Evolutionary conservation across 2,797 vertebrate genomes (phyloP).

Genomic region (Acropternis orthonyx): DNA sequence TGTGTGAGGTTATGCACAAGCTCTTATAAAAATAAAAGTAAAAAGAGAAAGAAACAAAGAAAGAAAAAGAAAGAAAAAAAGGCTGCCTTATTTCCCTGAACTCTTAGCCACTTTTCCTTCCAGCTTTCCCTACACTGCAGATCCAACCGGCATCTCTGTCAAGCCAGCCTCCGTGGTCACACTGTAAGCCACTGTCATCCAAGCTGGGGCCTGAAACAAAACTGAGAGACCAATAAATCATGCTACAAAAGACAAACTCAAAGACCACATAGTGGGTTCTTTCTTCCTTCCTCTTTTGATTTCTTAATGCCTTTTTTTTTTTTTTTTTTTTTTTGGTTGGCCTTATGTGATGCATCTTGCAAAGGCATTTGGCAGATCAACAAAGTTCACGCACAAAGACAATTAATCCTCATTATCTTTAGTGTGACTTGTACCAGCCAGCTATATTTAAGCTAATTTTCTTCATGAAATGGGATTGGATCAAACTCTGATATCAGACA

Average conservation of each 20-base stretch:
- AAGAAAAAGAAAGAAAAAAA: background rate
- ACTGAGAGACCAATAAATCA: constrained; percentile 49
- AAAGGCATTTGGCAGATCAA: background rate
- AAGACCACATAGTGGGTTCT: background rate
- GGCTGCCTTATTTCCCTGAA: background rate
- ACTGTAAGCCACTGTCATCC: background rate
- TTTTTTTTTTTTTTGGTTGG: background rate
- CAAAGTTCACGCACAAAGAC: background rate
- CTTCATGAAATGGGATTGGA: background rate
- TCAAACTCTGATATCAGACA: background rate
- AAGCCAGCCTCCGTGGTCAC: background rate
- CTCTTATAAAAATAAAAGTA: background rate
- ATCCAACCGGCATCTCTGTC: constrained; percentile 44
- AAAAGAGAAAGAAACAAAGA: background rate
- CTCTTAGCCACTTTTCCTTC: background rate
- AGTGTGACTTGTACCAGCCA: background rate
- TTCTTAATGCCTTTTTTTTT: background rate
- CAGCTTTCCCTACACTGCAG: background rate
- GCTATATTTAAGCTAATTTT: background rate
- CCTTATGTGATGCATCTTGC: background rate
- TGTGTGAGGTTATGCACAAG: fast-evolving
- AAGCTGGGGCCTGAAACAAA: background rate
- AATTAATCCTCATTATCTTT: constrained; percentile 6
- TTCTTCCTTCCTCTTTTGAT: background rate
- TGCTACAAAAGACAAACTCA: background rate